Evolutionary conservation across 1,140 invertebrate species (phyloP), one percentile per base, ranked within the genome.

Genomic region (Ptiloglossa arizonensis): DNA sequence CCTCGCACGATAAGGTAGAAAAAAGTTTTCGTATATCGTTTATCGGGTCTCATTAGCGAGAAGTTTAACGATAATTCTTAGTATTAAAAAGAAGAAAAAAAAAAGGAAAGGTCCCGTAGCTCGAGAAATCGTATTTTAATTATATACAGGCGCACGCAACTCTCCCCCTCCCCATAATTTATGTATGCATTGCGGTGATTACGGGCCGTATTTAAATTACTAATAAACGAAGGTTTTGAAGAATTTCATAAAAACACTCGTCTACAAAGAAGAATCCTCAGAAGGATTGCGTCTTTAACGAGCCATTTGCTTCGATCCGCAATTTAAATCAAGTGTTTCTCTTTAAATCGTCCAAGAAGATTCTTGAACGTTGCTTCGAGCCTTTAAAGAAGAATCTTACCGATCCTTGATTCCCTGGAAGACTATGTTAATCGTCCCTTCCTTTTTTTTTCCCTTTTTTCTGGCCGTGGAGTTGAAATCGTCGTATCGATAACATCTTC

Each of bases 281-380:
- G 22, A 11, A 38, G 22, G 29, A n/a, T 56, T 46, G 38, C 52
- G 52, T 46, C 73, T 75, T 75, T 75, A 75, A 75, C 73, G 29
- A 75, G 73, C 73, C 52, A 57, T 69, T 75, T 68, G 44, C 64
- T 27, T 75, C 29, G 59, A 69, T 59, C 38, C 64, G 73, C 29
- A 27, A 68, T 59, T 13, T 68, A 48, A 68, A 48, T 59, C 63
- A 59, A 75, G 52, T 22, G 41, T 68, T 19, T 24, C 22, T 75
- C 29, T 52, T 68, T 24, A 27, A 15, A 32, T 24, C 66, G 54
- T 46, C 41, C 64, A 48, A 46, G 48, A 68, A 68, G 73, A 75
- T 19, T 67, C 73, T 75, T 69, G 27, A 69, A 56, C 17, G 38
- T 75, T 68, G 19, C 52, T 68, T 35, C 19, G 35, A 46, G 22